Base-by-base conservation (phyloP, 2,888 invertebrate species). In the Cosmia pyralina region DNA sequence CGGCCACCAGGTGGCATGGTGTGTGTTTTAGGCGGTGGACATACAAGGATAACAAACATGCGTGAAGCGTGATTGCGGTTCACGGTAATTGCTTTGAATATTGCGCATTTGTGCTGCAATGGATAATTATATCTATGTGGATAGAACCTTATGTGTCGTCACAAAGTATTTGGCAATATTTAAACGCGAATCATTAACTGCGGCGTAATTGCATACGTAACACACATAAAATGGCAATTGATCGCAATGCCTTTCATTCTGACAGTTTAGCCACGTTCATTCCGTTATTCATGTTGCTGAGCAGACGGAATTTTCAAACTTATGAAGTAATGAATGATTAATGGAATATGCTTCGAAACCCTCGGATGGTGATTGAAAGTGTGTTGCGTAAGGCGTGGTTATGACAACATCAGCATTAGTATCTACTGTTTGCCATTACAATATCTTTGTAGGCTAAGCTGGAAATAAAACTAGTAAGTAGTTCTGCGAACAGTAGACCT, bases 1-100 rank as follows among this genome's bases (percentile, higher is more conserved):
- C 63, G 81, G 80, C 81, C 64, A 6, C 77, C 81, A 82, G 80
- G 83, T 83, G 77, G 75, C 79, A 57, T n/a, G 11, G 64, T 79
- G 75, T 65, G 57, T 59, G 67, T 55, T 73, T 73, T 66, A 80
- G 63, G 68, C 57, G 62, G 58, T 53, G 64, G 60, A 38, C 82
- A 82, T 69, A 82, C 78, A 71, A 38, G 75, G 55, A 52, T 46
- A 28, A 65, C 41, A 57, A 46, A 76, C 62, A 62, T 59, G 53
- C 46, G 69, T 70, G 38, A 57, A 48, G 34, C 53, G 62, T 55
- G 55, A 41, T 73, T 13, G 34, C 10, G 11, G 55, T 13, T 28
- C 65, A 46, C 46, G 15, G 38, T 57, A 55, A 72, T 78, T 78
- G 46, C 62, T 72, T 72, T 67, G 52, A 48, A 77, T 72, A 62